Conservation (phyloP, 2,888 invertebrate genomes). For the Salpingus planirostris region DNA sequence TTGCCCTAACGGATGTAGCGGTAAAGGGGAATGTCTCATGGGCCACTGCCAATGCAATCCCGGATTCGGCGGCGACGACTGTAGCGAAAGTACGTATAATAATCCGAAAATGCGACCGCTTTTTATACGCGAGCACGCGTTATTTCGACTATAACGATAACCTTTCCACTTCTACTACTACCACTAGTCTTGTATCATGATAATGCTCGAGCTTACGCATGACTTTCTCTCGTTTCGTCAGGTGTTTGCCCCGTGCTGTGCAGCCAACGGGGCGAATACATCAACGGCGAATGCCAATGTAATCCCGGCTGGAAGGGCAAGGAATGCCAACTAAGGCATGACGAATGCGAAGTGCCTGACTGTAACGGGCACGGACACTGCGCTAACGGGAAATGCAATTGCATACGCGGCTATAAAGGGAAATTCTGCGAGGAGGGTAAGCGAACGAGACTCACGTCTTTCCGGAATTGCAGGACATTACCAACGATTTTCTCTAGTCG, state of each 20-base stretch:
- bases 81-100: conserved; percentile 78
- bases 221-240: conserved; percentile 33
- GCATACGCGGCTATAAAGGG: conserved; percentile 89
- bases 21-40: conserved; percentile 91
- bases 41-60: conserved; percentile 95
- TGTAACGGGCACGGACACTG: conserved; percentile 96
- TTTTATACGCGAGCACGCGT: no score
- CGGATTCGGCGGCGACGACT: conserved; percentile 93
- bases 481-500: conserved; percentile 47
- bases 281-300: conserved; percentile 93
- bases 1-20: conserved; percentile 93
- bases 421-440: conserved; percentile 86
- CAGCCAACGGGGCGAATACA: conserved; percentile 93
- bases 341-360: conserved; percentile 93
- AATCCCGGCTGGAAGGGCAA: conserved; percentile 98
- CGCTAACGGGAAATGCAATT: conserved; percentile 89
- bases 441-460: conserved; percentile 18
- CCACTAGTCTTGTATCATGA: conserved; percentile 20
- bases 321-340: conserved; percentile 89
- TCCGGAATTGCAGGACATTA: conserved; percentile 7
- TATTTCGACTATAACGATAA: no score
- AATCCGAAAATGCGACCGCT: no score
- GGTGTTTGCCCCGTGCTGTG: conserved; percentile 95
- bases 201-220: conserved; percentile 3
- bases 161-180: conserved; percentile 14